phyloP scores from a whole-genome alignment of 1,140 invertebrate species.

The Drosophila biarmipes region DNA sequence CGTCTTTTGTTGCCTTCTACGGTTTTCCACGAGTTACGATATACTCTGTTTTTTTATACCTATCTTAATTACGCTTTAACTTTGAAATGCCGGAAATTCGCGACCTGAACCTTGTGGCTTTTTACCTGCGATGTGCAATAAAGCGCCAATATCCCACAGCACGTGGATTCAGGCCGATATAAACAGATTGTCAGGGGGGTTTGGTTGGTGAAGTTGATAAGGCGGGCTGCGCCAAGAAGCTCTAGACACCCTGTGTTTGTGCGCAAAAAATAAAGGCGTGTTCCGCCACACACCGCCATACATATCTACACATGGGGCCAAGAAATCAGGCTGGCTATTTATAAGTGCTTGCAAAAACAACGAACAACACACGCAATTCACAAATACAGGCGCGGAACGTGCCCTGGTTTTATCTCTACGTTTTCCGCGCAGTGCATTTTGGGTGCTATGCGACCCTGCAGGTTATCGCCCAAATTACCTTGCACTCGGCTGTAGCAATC shows the following conservation, averaged over 20 bases:
- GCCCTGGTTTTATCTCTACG: constrained; percentile 7
- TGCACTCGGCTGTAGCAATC: constrained; percentile 82
- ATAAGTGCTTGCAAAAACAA: constrained; percentile 72
- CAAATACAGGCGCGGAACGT: constrained; percentile 2
- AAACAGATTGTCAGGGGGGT: constrained; percentile 10
- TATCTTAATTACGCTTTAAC: constrained; percentile 26
- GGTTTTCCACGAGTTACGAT: constrained; percentile 25
- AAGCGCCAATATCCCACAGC: constrained; percentile 5
- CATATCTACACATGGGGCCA: constrained; percentile 21
- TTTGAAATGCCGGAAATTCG: constrained; percentile 30
- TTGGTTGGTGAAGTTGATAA: constrained; percentile 18
- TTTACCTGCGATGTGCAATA: constrained; percentile 14
- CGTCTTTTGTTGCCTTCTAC: constrained; percentile 17
- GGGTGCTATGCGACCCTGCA: neutral
- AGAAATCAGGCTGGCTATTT: constrained; percentile 66
- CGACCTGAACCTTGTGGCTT: constrained; percentile 7
- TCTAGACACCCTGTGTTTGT: constrained; percentile 39
- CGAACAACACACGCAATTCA: constrained; percentile 37
- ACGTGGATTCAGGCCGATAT: constrained; percentile 15
- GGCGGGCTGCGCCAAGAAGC: neutral
- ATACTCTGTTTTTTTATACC: constrained; percentile 1
- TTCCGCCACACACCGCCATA: constrained; percentile 27
- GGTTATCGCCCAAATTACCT: constrained; percentile 58
- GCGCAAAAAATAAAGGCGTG: constrained; percentile 67
- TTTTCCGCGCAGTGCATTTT: constrained; percentile 14